phyloP scores from a whole-genome alignment of 2,888 invertebrate genomes.

The Pollenia amentaria region DNA sequence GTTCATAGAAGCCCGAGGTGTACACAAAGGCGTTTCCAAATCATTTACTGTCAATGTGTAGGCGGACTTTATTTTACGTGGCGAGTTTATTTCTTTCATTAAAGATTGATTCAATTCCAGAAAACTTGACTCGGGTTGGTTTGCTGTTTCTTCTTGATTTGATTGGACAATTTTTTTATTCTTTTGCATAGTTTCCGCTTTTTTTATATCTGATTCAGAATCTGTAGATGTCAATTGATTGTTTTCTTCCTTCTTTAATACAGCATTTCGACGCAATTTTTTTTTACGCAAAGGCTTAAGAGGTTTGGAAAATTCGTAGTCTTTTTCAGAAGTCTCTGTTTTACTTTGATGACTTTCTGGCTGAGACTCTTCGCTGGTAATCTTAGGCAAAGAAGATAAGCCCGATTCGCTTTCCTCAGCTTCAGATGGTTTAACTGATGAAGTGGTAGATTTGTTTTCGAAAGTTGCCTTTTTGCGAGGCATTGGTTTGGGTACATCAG shows the following conservation, averaged over 20 bases:
- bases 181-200: constrained; percentile 24
- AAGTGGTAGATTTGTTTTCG: constrained; percentile 63
- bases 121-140: constrained; percentile 66
- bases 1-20: constrained; percentile 61
- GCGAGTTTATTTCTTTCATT: constrained; percentile 80
- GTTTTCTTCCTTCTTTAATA: constrained; percentile 80
- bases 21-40: constrained; percentile 34
- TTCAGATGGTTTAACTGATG: constrained; percentile 78
- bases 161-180: constrained; percentile 40
- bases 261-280: constrained; percentile 80
- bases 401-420: constrained; percentile 80
- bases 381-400: constrained; percentile 78
- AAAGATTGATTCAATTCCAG: constrained; percentile 78
- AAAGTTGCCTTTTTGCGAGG: not conserved
- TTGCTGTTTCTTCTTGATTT: not conserved
- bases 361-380: constrained; percentile 80
- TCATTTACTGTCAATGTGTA: constrained; percentile 80
- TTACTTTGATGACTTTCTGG: constrained; percentile 69
- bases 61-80: constrained; percentile 79
- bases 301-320: constrained; percentile 78
- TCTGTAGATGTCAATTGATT: constrained; percentile 79
- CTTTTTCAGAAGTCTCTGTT: constrained; percentile 36
- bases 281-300: constrained; percentile 80
- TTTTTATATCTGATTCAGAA: constrained; percentile 79
- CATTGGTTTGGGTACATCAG: constrained; percentile 23